Evolutionary conservation across 92 coral and sea anemone species (phyloP), one percentile per base, ranked within the genome.

Genomic region (Actinernus sp.): DNA sequence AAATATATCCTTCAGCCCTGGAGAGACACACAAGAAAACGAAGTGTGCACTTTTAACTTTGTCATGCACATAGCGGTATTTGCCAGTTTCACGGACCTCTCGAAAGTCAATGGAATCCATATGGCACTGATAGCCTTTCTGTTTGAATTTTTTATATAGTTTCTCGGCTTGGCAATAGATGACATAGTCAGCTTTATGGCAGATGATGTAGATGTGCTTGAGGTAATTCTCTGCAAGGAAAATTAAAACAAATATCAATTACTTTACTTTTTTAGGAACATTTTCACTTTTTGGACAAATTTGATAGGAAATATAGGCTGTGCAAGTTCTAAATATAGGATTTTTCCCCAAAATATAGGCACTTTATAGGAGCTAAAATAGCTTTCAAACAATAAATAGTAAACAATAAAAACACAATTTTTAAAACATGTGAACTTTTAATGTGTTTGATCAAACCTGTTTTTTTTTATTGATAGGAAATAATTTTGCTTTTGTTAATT

Each of bases 21-120:
- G 73, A 4, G 96, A 89, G 5, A 89, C 91, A 56, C 96, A 84
- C 14, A 89, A 50, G 28, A 89, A 84, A 23, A 89, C 71, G 22
- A 78, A 73, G 47, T 89, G 88, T 17, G 88, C 81, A 13, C 43
- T 56, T 46, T 39, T 63, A 25, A 89, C 78, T 49, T 86, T 75
- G 20, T 49, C 55, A 73, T 76, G 14, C 0, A 77, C 69, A 44
- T 79, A 89, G 18, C 90, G 78, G 26, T 31, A 48, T 0, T 41
- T 52, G 2, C 64, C 64, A 13, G 37, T 19, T 24, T 41, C 58
- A 22, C 39, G n/a, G 38, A 54, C 31, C 11, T 39, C 65, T 3
- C 24, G 17, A 11, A n/a, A 39, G 44, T 68, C 49, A 26, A 57
- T 41, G 0, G 53, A 34, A 68, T 40, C 38, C 65, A 68, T 37